phyloP scores from a whole-genome alignment of 1,140 invertebrate genomes.

The Nephotettix cincticeps region DNA sequence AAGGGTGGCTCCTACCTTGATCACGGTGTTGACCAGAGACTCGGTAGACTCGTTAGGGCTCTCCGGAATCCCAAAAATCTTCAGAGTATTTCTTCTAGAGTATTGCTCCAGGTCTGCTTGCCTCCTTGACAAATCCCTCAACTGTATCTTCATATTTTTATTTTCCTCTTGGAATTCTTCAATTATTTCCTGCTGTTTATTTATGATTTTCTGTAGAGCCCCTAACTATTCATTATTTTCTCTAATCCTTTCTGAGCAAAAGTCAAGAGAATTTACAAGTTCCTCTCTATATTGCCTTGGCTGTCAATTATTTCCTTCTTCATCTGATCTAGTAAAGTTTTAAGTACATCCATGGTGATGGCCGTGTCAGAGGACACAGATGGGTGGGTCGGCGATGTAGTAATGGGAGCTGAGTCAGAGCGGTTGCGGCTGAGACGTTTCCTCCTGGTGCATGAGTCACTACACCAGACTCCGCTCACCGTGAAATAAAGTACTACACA shows the following conservation, averaged over 20 bases:
- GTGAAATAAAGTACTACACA: too few relatives aligned
- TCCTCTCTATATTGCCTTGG: constrained; percentile 8
- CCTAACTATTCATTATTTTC: neutral
- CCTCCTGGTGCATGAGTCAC: too few relatives aligned
- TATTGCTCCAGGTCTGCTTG: constrained; percentile 19
- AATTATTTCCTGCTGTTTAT: neutral
- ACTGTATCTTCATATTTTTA: neutral
- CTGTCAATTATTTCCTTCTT: constrained; percentile 16
- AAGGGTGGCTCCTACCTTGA: constrained; percentile 5
- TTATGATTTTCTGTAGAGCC: neutral
- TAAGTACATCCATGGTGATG: too few relatives aligned
- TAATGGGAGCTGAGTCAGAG: too few relatives aligned
- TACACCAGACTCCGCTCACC: too few relatives aligned
- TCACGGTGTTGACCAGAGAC: neutral
- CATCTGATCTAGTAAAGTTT: too few relatives aligned
- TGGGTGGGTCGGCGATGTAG: too few relatives aligned
- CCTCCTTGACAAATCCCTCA: neutral
- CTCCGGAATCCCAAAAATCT: constrained; percentile 25
- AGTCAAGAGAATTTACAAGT: neutral
- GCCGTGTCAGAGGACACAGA: too few relatives aligned
- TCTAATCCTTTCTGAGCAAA: neutral
- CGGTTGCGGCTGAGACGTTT: too few relatives aligned
- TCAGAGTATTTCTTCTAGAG: constrained; percentile 13
- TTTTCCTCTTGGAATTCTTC: constrained; percentile 2
- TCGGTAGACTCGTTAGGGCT: neutral